These are phyloP conservation scores for Eutolmus rufibarbis DNA, from an alignment of 2,888 invertebrate species.

Conservation along the genomic window DNA sequence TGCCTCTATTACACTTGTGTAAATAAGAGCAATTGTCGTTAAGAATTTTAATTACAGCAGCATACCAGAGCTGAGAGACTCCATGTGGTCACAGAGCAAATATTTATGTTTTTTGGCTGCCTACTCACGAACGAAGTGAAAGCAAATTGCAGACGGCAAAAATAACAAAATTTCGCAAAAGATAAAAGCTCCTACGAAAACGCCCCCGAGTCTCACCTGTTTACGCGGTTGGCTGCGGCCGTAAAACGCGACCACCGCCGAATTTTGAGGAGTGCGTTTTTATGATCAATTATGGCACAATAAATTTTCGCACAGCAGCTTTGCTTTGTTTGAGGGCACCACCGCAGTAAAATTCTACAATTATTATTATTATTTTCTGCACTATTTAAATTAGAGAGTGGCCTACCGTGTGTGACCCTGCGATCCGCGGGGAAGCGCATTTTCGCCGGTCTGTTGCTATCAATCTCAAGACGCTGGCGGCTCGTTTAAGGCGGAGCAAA, in stretches of 20 bases:
- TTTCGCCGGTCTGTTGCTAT: neutral
- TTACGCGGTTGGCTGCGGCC: neutral
- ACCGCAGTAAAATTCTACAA: neutral
- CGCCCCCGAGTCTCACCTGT: neutral
- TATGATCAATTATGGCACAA: slow-evolving; percentile 28
- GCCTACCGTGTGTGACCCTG: neutral
- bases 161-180: neutral
- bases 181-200: neutral
- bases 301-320: slow-evolving; percentile 33
- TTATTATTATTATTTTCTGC: slow-evolving; percentile 4
- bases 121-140: neutral
- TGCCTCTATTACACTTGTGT: neutral
- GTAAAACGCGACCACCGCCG: neutral
- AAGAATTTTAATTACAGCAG: neutral
- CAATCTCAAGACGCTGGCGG: neutral
- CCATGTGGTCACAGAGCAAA: neutral
- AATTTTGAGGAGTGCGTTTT: neutral
- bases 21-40: neutral
- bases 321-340: slow-evolving; percentile 30
- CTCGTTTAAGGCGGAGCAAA: neutral
- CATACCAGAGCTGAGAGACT: neutral
- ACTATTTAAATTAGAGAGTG: slow-evolving; percentile 15
- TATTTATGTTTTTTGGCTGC: neutral
- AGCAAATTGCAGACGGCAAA: neutral
- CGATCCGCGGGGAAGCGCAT: neutral